Percentiles rank a stretch among this genome's conserved stretches.
phyloP scores from a whole-genome alignment of 1,140 invertebrate genomes.

The Drosophila melanica region DNA sequence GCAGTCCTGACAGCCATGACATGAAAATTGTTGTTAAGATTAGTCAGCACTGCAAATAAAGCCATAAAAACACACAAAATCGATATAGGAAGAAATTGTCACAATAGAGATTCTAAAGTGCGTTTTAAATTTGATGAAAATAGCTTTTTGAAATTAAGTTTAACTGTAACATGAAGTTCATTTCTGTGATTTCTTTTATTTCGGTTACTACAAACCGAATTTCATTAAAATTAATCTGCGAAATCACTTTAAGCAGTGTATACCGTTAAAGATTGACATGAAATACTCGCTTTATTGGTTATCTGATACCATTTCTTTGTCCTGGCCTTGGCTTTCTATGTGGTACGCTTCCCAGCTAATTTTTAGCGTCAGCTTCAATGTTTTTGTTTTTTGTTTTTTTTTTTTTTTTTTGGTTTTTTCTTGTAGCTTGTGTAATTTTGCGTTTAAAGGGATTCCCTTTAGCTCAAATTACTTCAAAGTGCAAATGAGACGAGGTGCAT shows the following conservation, averaged over 20 bases:
- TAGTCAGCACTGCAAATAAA: no score
- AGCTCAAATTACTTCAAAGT: conserved; percentile 38
- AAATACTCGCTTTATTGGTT: background rate
- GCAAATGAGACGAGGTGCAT: conserved; percentile 34
- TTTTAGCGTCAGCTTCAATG: conserved; percentile 24
- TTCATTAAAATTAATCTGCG: conserved; percentile 1
- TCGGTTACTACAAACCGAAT: background rate
- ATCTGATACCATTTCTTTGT: conserved; percentile 19
- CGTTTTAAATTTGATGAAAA: no score
- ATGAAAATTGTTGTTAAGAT: no score
- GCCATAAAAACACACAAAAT: no score
- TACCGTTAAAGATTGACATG: background rate
- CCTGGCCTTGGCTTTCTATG: conserved; percentile 29
- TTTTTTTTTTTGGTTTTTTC: conserved; percentile 1
- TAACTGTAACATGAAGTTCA: no score
- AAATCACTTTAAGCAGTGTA: background rate
- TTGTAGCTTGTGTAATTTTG: conserved; percentile 28
- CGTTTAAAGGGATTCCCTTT: conserved; percentile 54
- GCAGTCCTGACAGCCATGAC: no score
- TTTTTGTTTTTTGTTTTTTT: conserved; percentile 9
- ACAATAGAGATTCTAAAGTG: no score
- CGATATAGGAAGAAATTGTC: background rate
- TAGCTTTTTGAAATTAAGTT: no score
- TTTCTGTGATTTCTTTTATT: background rate
- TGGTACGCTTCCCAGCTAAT: background rate